These are phyloP conservation scores for Dendrolimus pini DNA, from an alignment of 2,888 invertebrate genomes.

Conservation along the genomic window DNA sequence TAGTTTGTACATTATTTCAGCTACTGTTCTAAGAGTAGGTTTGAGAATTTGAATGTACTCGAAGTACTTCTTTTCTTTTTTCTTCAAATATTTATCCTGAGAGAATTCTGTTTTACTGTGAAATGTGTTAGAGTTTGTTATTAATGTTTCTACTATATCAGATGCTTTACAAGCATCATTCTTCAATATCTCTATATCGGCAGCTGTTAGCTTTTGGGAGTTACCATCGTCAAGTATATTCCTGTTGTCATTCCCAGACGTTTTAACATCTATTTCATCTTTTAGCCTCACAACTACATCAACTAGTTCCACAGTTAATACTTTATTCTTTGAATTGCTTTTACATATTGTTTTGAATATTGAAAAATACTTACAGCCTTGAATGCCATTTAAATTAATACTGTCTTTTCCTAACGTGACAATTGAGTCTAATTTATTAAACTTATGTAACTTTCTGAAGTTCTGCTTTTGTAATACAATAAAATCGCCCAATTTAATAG, in stretches of 20 bases:
- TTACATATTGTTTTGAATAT: constrained; percentile 85
- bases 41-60: constrained; percentile 86
- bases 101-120: constrained; percentile 92
- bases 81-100: constrained; percentile 95
- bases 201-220: constrained; percentile 89
- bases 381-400: constrained; percentile 80
- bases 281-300: constrained; percentile 65
- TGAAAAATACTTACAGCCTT: constrained; percentile 83
- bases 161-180: constrained; percentile 86
- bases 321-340: constrained; percentile 69
- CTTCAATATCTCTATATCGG: constrained; percentile 88
- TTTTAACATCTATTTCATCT: constrained; percentile 79
- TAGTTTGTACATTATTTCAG: constrained; percentile 89
- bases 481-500: constrained; percentile 82
- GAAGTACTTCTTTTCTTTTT: constrained; percentile 96
- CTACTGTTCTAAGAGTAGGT: constrained; percentile 88
- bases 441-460: constrained; percentile 86
- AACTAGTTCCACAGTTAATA: constrained; percentile 73
- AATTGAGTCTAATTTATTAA: constrained; percentile 78
- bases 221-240: constrained; percentile 86
- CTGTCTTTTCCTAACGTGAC: constrained; percentile 83
- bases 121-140: constrained; percentile 95
- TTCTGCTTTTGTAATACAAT: constrained; percentile 86
- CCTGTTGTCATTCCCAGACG: constrained; percentile 89
- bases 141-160: constrained; percentile 90